Percentiles rank a stretch among this genome's conserved stretches.
Conservation (phyloP, 37 sponge, comb jelly and placozoan species). For the Beroe ovata region DNA sequence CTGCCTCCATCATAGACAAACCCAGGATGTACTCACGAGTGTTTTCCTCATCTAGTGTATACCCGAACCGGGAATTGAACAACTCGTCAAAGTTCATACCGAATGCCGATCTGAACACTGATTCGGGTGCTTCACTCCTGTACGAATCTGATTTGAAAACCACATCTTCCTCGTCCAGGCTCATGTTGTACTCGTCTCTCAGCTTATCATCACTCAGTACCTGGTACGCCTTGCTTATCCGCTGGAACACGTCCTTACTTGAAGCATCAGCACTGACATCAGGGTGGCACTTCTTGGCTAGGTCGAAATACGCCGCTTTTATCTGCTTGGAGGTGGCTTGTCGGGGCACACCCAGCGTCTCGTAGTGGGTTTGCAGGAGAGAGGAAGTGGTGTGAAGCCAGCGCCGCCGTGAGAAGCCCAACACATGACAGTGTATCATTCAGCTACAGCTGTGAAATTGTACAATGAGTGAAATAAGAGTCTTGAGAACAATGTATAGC, state of each 20-base stretch:
- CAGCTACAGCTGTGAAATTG: too few species aligned
- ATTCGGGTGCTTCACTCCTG: background rate
- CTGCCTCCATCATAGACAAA: constrained; percentile 40
- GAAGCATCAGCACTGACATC: background rate
- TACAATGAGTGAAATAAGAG: too few species aligned
- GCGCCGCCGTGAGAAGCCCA: background rate
- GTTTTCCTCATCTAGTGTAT: constrained; percentile 50
- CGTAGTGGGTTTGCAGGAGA: constrained; percentile 42
- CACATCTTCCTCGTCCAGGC: constrained; percentile 22
- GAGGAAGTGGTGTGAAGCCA: constrained; percentile 6
- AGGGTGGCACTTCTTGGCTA: constrained; percentile 66
- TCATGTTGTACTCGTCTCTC: constrained; percentile 27
- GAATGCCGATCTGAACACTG: constrained; percentile 46
- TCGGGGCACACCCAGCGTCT: constrained; percentile 50
- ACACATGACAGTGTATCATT: background rate
- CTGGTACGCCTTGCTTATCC: constrained; percentile 26
- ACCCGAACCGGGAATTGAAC: constrained; percentile 46
- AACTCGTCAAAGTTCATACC: constrained; percentile 47
- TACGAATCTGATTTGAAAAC: constrained; percentile 35
- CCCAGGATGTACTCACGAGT: constrained; percentile 51
- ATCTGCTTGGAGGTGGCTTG: constrained; percentile 46
- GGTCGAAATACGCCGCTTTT: constrained; percentile 66
- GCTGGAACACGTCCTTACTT: constrained; percentile 49
- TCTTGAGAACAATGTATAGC: too few species aligned
- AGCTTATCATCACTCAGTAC: constrained; percentile 21